Evolutionary conservation across 2,113 vertebrate genomes (phyloP), one percentile per base, ranked within the genome.

Genomic region (Aix galericulata): DNA sequence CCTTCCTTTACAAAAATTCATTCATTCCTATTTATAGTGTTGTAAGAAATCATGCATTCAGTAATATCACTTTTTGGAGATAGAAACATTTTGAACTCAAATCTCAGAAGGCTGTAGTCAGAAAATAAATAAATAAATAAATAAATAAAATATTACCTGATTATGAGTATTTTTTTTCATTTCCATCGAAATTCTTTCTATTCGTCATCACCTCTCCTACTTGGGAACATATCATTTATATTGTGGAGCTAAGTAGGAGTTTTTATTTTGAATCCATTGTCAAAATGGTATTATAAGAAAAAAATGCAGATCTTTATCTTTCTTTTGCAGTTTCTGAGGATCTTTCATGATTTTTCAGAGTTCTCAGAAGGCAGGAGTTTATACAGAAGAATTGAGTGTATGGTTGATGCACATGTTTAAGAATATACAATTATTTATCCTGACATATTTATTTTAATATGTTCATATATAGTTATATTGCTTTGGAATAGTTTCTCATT

Each of bases 241-340:
- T 14, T 52, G 20, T 77, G 26, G 20, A 73, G 27, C 18, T 79
- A 59, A 75, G 22, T 8, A 77, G 17, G 21, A 74, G 48, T 50
- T 78, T 75, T n/a, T 71, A 7, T 13, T 93, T 75, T n/a, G 32
- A 29, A 29, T 21, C 36, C 3, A 2, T 84, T 84, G 14, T 74
- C 32, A 74, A 77, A 89, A 78, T 13, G 2, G 16, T 62, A 69
- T 60, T 62, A 12, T 31, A 84, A 53, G 2, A 88, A 44, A 60
- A 58, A 63, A 17, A 4, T 25, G 18, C 0, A 0, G 7, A 15
- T 16, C 3, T 56, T 87, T 55, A 32, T n/a, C 56, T 85, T 53
- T 75, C 7, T 55, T 68, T 69, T 76, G 8, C 29, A 50, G 2
- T 11, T 89, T 68, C 71, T 48, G 4, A 22, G 10, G 8, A 17